Evolutionary conservation across 2,113 vertebrate genomes (phyloP).

Genomic region (Chaetodon trifascialis): DNA sequence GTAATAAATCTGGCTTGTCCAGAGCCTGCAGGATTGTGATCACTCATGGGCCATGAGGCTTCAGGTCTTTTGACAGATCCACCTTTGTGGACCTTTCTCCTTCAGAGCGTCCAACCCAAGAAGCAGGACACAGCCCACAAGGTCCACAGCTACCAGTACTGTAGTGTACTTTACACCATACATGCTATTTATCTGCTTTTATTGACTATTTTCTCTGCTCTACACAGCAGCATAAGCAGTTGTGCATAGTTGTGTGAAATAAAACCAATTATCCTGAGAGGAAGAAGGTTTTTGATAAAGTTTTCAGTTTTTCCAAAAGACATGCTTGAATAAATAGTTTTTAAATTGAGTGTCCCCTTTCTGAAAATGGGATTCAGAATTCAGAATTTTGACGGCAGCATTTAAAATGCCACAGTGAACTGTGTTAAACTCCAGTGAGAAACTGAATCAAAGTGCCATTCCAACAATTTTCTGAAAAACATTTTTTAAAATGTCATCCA

Average conservation of each 20-base stretch:
- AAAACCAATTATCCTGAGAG: neutral
- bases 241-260: neutral
- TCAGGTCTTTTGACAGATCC: neutral
- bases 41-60: neutral
- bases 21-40: neutral
- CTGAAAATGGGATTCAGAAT: neutral
- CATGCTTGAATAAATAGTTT: neutral
- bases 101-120: neutral
- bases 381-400: neutral
- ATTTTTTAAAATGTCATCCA: neutral
- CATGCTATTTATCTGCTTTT: constrained; percentile 15
- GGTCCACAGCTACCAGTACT: neutral
- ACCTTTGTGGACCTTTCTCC: neutral
- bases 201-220: neutral
- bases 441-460: neutral
- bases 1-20: too few relatives aligned
- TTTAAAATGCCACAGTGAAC: neutral
- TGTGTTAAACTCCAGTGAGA: neutral
- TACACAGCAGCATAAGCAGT: neutral
- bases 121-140: neutral
- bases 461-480: neutral
- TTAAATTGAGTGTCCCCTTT: neutral
- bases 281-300: neutral
- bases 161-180: neutral
- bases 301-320: neutral